Conservation (phyloP, 2,797 vertebrate genomes). For the Tinamus major region DNA sequence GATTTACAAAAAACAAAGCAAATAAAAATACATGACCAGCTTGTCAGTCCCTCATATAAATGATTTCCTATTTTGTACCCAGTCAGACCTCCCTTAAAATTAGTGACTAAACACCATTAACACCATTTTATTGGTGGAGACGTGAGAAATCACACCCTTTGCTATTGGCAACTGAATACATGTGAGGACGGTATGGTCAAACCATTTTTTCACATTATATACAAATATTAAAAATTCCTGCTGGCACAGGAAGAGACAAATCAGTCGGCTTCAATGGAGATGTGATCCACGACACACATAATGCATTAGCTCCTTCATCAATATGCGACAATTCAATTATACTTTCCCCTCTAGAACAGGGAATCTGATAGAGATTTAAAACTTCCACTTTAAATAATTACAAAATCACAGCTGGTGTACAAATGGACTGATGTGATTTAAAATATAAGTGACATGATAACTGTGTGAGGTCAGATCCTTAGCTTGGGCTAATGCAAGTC, state of each 20-base stretch:
- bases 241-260: not conserved
- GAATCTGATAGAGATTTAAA: not conserved
- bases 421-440: not conserved
- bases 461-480: not conserved
- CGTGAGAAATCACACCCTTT: not conserved
- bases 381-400: not conserved
- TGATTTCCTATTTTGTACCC: not conserved
- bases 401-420: not conserved
- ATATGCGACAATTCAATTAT: not conserved
- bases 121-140: not conserved
- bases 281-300: not conserved
- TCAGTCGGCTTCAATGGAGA: not conserved
- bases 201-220: not conserved
- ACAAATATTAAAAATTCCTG: not conserved
- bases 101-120: not conserved
- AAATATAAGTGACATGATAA: not conserved
- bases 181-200: not conserved
- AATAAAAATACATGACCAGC: not conserved
- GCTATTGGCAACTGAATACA: accelerated
- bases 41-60: not conserved
- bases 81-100: not conserved
- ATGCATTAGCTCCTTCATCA: not conserved
- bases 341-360: not conserved
- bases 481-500: not conserved
- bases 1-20: not conserved